These are phyloP conservation scores for Gibbula magus DNA, from an alignment of 2,888 invertebrate genomes.

Conservation along the genomic window DNA sequence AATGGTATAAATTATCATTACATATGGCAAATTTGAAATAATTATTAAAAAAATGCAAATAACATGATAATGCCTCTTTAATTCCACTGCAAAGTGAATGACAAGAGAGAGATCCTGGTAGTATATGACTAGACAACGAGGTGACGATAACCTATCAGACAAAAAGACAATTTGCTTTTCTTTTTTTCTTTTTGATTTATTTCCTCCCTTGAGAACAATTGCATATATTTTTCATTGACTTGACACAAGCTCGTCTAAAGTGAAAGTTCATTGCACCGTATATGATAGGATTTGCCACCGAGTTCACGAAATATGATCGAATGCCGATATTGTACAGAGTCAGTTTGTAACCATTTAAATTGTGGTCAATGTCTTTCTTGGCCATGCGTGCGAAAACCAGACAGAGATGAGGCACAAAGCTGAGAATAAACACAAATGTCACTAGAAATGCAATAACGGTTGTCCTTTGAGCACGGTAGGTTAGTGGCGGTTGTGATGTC, in stretches of 20 bases:
- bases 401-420: constrained; percentile 57
- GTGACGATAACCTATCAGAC: no score
- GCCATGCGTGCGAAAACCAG: constrained; percentile 48
- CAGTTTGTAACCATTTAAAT: constrained; percentile 33
- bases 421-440: constrained; percentile 56
- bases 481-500: constrained; percentile 39
- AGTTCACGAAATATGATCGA: constrained; percentile 61
- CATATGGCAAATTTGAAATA: no score
- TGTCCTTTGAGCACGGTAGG: background rate
- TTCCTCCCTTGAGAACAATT: background rate
- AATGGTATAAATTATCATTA: no score
- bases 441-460: constrained; percentile 54
- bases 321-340: constrained; percentile 55
- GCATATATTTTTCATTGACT: background rate
- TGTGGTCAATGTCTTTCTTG: constrained; percentile 42
- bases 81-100: no score
- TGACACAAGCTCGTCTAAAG: constrained; percentile 42
- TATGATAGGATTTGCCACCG: constrained; percentile 57
- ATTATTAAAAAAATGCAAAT: no score
- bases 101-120: no score
- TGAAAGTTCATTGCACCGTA: constrained; percentile 56
- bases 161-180: no score
- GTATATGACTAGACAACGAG: no score
- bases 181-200: background rate
- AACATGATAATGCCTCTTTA: no score